Evolutionary conservation across 92 coral and sea anemone genomes (phyloP).

Genomic region (Epizoanthus stellaris): DNA sequence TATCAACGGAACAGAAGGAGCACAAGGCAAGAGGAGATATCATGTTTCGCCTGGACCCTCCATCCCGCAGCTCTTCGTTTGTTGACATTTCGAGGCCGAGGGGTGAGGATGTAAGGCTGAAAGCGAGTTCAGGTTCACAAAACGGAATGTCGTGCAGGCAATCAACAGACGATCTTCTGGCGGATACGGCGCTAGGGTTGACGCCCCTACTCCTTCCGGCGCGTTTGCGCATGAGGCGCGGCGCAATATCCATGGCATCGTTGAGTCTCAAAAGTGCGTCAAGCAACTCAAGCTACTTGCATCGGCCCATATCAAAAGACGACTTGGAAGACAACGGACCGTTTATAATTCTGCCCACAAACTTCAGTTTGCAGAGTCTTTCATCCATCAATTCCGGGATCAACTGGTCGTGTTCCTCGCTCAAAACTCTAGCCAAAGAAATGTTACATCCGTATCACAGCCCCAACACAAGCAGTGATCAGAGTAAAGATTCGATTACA

Average conservation of each 20-base stretch:
- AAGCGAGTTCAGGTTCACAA: not conserved
- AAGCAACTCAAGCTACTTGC: conserved; percentile 76
- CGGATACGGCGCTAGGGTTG: conserved; percentile 6
- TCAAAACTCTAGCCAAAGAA: conserved; percentile 51
- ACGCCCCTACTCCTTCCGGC: conserved; percentile 23
- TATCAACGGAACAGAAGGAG: conserved; percentile 37
- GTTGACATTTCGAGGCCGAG: conserved; percentile 54
- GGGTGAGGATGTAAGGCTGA: conserved; percentile 1
- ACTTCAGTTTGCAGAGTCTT: conserved; percentile 50
- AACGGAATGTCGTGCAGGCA: not conserved
- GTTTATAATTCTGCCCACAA: conserved; percentile 75
- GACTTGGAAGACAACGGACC: conserved; percentile 75
- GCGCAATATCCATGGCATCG: conserved; percentile 96
- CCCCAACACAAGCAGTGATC: not conserved
- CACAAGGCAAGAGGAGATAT: conserved; percentile 52
- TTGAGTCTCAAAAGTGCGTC: conserved; percentile 88
- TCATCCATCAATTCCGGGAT: conserved; percentile 63
- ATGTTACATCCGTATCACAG: not conserved
- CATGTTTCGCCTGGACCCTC: conserved; percentile 65
- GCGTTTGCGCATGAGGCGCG: conserved; percentile 79
- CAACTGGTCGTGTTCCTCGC: conserved; percentile 75
- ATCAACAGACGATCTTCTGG: conserved; percentile 21
- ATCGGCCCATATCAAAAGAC: conserved; percentile 59
- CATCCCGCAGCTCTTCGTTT: conserved; percentile 67
- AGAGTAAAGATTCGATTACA: conserved; percentile 18